Conservation (phyloP, 2,888 invertebrate genomes). For the Crossocerus cetratus region DNA sequence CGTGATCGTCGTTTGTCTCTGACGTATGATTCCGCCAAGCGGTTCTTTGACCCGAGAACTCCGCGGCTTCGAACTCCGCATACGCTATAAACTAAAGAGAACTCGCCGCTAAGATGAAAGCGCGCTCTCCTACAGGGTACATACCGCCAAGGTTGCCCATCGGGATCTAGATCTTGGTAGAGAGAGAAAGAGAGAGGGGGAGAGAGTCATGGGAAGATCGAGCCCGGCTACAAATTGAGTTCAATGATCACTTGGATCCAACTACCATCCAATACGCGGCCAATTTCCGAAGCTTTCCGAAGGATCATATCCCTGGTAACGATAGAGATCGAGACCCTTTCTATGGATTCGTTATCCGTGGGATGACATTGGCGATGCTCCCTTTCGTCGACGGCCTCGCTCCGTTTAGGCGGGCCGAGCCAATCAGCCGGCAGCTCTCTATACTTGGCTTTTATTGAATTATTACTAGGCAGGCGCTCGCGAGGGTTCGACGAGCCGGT, state of each 20-base stretch:
- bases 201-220: constrained; percentile 10
- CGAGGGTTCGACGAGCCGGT: neutral
- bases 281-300: constrained; percentile 58
- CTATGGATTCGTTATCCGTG: constrained; percentile 33
- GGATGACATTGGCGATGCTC: constrained; percentile 13
- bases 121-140: too few species aligned
- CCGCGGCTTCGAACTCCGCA: constrained; percentile 38
- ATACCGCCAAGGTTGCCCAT: constrained; percentile 15
- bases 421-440: constrained; percentile 30
- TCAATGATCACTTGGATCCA: constrained; percentile 54
- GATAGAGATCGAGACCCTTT: constrained; percentile 30
- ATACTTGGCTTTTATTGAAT: constrained; percentile 22
- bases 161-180: constrained; percentile 29
- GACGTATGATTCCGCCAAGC: constrained; percentile 46
- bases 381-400: neutral
- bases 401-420: neutral
- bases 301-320: constrained; percentile 43
- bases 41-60: constrained; percentile 21
- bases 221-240: constrained; percentile 50
- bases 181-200: constrained; percentile 18
- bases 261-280: constrained; percentile 41
- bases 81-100: constrained; percentile 30
- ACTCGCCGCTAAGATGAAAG: neutral
- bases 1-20: constrained; percentile 71
- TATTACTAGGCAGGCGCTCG: constrained; percentile 7